Base-by-base conservation (phyloP, 2,113 vertebrate species). In the Myotis brandtii region DNA sequence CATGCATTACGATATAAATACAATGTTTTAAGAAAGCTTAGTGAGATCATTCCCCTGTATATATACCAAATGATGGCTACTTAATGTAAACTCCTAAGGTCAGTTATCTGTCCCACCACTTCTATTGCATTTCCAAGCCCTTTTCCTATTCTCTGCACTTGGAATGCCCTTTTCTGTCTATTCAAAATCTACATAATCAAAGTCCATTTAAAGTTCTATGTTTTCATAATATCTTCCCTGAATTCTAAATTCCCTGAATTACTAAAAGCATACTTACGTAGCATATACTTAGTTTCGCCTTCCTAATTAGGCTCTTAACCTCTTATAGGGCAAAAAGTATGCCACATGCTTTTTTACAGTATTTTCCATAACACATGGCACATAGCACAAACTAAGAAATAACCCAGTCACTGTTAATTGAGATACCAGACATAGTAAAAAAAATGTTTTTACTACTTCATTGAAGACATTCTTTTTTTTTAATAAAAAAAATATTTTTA, bases 1-100 rank as follows among this genome's bases (percentile, higher is more conserved):
- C 30, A 34, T 79, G 52, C 13, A 84, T 25, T 70, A 79, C 11
- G 56, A 79, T 0, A 48, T 4, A 79, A 89, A 75, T 30, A 18
- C 23, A 81, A 89, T 46, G 23, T 70, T 96, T 95, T 81, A 91
- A 69, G 4, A 94, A 92, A 67, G 18, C 40, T 72, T 83, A 73
- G 50, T 40, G 75, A 83, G 70, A 66, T 52, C 20, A 77, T 83
- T 20, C 16, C 4, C 46, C 62, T 43, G 43, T 81, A 64, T 40
- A 82, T 14, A 89, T 89, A 81, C 80, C 62, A 81, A n/a, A 6
- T n/a, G 46, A 88, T 66, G 9, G 18, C n/a, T 77, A 17, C 46
- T 72, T 83, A 85, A 62, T 46, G 59, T 25, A 89, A 92, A 89
- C 54, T 67, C 48, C 21, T 30, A 88, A 80, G 21, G 25, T 92